Evolutionary conservation across 2,888 invertebrate species (phyloP), one percentile per base, ranked within the genome.

Genomic region (Tenthredo livida): DNA sequence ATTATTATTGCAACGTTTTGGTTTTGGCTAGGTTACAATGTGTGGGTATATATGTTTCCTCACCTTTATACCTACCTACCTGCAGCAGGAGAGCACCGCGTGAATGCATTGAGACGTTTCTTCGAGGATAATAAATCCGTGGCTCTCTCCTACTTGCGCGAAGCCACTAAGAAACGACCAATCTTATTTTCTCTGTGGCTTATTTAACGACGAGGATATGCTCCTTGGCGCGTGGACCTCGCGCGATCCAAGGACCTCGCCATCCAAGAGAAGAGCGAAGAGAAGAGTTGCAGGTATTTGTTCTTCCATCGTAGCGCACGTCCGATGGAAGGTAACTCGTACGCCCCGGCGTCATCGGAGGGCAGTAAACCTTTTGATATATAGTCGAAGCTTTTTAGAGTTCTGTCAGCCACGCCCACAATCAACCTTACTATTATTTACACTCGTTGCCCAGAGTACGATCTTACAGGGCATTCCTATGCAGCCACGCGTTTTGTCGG

Each of bases 351-450:
- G 91, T 92, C 92, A 91, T 92, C 90, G 90, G 89, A 91, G 90
- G 90, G 92, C 92, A 93, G 92, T 93, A 93, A 93, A 93, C 92
- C 91, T 90, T 93, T 93, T 93, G 93, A 93, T 93, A 93, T 93
- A 93, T 93, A 93, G 93, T 92, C 92, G 92, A 93, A 29, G 92
- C 91, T 93, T 93, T 93, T 93, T 93, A 93, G 93, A 93, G 93
- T 92, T 93, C 92, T 93, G 92, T 93, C 93, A 92, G 93, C 91
- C 93, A 93, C 93, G 93, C 93, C 93, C 91, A 93, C 93, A 93
- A 93, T 93, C 93, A 92, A 91, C 92, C 93, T 92, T 90, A 92
- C 92, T 90, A 92, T 93, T 93, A 93, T 93, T 93, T 93, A 93
- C 93, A 93, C 93, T 93, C 91, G 88, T 89, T 87, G 87, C 50